Percentiles rank a stretch among this genome's conserved stretches.
phyloP scores from a whole-genome alignment of 2,888 invertebrate genomes.

The Heliconius sara region DNA sequence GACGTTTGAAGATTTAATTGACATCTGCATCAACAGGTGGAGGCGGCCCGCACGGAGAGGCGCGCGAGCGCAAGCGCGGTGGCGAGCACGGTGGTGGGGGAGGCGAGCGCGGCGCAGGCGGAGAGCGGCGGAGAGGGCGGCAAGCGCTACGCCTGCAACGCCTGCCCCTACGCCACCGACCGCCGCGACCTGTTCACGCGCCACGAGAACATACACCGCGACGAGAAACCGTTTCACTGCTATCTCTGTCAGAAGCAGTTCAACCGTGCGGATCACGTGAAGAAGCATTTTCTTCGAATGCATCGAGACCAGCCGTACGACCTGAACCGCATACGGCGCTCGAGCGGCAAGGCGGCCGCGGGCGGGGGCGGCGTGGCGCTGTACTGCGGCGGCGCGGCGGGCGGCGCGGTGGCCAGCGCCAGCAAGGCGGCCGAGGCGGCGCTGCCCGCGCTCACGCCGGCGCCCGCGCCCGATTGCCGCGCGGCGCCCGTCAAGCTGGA shows the following conservation, averaged over 20 bases:
- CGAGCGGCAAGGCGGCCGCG: slow-evolving; percentile 76
- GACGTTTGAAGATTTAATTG: background rate
- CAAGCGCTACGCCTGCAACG: slow-evolving; percentile 93
- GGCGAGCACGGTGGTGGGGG: slow-evolving; percentile 42
- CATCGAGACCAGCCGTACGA: slow-evolving; percentile 95
- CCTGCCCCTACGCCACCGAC: slow-evolving; percentile 96
- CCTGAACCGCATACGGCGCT: slow-evolving; percentile 89
- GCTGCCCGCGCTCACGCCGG: slow-evolving; percentile 51
- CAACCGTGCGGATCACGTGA: slow-evolving; percentile 96
- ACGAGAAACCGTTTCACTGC: slow-evolving; percentile 97
- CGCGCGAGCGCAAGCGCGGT: slow-evolving; percentile 50
- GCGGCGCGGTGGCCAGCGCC: slow-evolving; percentile 62
- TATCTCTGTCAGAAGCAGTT: slow-evolving; percentile 96
- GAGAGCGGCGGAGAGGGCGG: slow-evolving; percentile 54
- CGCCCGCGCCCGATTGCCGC: slow-evolving; percentile 52
- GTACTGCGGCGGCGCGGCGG: slow-evolving; percentile 55
- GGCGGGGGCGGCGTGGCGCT: slow-evolving; percentile 51
- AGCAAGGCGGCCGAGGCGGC: slow-evolving; percentile 54
- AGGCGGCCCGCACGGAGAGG: slow-evolving; percentile 65
- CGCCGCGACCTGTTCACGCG: slow-evolving; percentile 94
- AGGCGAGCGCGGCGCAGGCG: slow-evolving; percentile 50
- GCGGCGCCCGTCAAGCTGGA: slow-evolving; percentile 68
- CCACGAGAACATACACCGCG: slow-evolving; percentile 96
- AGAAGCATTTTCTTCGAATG: slow-evolving; percentile 96
- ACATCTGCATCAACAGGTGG: slow-evolving; percentile 66